Conservation (phyloP, 2,888 invertebrate species). For the Cremastobaeus sp. region DNA sequence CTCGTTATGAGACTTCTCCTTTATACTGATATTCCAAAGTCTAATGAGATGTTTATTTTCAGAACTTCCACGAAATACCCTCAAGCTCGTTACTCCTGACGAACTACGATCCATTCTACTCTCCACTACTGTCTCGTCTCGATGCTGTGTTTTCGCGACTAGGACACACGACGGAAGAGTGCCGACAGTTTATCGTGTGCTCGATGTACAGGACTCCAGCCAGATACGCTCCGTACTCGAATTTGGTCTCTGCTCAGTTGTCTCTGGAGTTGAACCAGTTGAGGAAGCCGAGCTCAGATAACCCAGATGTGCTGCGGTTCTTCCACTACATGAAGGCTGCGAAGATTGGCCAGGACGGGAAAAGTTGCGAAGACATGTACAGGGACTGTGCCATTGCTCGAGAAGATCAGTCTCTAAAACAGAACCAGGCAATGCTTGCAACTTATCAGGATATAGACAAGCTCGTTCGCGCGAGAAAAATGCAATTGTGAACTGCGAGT, state of each 20-base stretch:
- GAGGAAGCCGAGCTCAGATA: constrained; percentile 90
- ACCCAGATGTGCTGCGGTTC: constrained; percentile 91
- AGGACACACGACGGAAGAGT: constrained; percentile 83
- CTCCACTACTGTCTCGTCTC: constrained; percentile 89
- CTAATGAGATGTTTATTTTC: constrained; percentile 63
- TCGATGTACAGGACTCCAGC: constrained; percentile 93
- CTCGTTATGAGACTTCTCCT: too few species aligned
- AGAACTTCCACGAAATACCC: constrained; percentile 92
- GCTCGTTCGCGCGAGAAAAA: constrained; percentile 88
- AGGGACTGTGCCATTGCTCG: constrained; percentile 83
- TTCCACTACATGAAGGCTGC: constrained; percentile 95
- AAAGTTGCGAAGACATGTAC: constrained; percentile 85
- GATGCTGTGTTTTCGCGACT: constrained; percentile 89
- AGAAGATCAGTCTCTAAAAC: constrained; percentile 80
- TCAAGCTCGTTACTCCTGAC: constrained; percentile 89
- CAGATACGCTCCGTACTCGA: constrained; percentile 93
- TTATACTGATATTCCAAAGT: too few species aligned
- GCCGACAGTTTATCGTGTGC: constrained; percentile 90
- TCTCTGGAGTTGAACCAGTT: constrained; percentile 93
- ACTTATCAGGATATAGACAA: constrained; percentile 93
- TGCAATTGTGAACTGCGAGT: constrained; percentile 68
- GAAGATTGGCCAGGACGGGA: constrained; percentile 90
- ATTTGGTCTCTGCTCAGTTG: constrained; percentile 91
- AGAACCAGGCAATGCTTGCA: constrained; percentile 89
- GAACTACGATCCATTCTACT: constrained; percentile 94